These are phyloP conservation scores for Parnassius smintheus DNA, from an alignment of 2,888 invertebrate genomes.

Conservation along the genomic window DNA sequence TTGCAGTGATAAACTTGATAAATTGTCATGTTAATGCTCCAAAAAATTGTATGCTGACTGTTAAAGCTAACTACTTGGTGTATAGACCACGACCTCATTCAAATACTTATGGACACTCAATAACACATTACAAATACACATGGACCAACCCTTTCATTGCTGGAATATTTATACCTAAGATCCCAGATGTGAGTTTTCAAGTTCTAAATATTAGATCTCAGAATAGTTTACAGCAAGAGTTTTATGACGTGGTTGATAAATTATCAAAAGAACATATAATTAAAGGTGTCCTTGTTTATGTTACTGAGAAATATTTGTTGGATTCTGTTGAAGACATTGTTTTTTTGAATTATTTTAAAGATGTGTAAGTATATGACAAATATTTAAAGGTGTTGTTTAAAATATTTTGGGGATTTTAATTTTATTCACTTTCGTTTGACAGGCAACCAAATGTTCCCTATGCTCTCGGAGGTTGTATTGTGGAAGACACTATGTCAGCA, in stretches of 20 bases:
- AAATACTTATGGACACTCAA: conserved; percentile 46
- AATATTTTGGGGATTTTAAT: conserved; percentile 3
- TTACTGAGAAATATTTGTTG: conserved; percentile 66
- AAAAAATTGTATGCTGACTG: conserved; percentile 59
- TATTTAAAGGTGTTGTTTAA: not conserved
- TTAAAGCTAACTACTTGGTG: conserved; percentile 51
- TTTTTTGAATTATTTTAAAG: conserved; percentile 63
- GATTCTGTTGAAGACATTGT: conserved; percentile 60
- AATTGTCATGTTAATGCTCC: conserved; percentile 41
- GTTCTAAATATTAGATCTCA: conserved; percentile 53
- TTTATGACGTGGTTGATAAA: conserved; percentile 48
- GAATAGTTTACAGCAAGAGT: conserved; percentile 44
- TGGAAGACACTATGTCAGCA: conserved; percentile 60
- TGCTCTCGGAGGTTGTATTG: conserved; percentile 72
- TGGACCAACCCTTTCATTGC: conserved; percentile 49
- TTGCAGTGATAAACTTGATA: conserved; percentile 65
- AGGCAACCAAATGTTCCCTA: conserved; percentile 69
- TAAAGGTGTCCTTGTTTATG: conserved; percentile 66
- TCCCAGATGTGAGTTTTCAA: conserved; percentile 64
- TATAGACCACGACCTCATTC: conserved; percentile 59
- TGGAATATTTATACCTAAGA: conserved; percentile 63
- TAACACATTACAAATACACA: conserved; percentile 42
- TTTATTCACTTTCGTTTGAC: conserved; percentile 37
- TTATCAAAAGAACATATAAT: conserved; percentile 52
- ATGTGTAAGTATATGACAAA: conserved; percentile 55